Evolutionary conservation across 2,113 vertebrate species (phyloP).

Genomic region (Calonectris borealis): DNA sequence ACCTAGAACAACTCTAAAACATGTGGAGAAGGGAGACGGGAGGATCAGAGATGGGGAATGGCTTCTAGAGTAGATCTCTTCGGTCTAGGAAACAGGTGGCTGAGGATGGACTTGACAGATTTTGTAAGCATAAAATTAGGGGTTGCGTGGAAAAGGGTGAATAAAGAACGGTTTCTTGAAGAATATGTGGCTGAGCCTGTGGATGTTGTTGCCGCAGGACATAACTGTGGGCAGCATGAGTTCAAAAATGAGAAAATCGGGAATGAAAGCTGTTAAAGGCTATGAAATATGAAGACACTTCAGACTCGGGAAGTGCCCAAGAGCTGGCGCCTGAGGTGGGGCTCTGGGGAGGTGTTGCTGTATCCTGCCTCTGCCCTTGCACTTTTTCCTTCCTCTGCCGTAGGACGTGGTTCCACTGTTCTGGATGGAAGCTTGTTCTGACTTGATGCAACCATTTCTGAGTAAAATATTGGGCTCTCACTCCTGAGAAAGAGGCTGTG

Average conservation of each 20-base stretch:
- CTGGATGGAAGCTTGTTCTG: not conserved
- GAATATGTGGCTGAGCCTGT: not conserved
- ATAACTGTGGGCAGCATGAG: not conserved
- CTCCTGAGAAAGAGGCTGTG: not conserved
- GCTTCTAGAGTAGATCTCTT: not conserved
- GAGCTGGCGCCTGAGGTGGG: not conserved
- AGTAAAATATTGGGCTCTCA: not conserved
- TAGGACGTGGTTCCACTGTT: not conserved
- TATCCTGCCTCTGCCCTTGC: not conserved
- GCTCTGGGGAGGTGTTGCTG: not conserved
- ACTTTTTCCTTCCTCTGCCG: not conserved
- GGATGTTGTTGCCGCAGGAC: not conserved
- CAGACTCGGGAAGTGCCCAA: not conserved
- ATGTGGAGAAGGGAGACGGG: not conserved
- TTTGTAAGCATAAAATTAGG: not conserved
- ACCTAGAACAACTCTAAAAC: not conserved
- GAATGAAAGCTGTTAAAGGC: not conserved
- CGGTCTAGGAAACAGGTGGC: not conserved
- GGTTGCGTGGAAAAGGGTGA: not conserved
- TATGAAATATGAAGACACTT: not conserved
- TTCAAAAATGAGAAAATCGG: not conserved
- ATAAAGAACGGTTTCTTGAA: not conserved
- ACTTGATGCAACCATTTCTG: not conserved
- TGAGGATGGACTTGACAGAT: not conserved
- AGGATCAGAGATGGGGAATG: not conserved